Evolutionary conservation across 2,888 invertebrate species (phyloP).

Genomic region (Lepas anatifera): DNA sequence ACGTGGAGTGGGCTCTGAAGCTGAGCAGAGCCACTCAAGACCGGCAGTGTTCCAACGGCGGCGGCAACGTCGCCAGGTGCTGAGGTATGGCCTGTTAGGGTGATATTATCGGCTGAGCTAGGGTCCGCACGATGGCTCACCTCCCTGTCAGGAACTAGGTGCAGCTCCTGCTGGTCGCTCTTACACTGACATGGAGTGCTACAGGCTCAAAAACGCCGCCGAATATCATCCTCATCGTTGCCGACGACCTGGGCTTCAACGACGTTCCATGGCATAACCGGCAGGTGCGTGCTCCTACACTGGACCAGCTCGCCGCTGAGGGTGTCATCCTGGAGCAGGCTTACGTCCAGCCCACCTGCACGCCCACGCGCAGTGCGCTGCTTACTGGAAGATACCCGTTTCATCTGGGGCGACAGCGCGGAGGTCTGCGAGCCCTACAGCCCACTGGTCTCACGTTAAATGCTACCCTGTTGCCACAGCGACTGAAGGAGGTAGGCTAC

Average conservation of each 20-base stretch:
- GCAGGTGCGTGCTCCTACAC: constrained; percentile 34
- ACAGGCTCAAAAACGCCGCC: too few relatives aligned
- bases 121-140: too few relatives aligned
- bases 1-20: too few relatives aligned
- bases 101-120: too few relatives aligned
- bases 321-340: constrained; percentile 73
- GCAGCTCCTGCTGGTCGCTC: too few relatives aligned
- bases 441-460: constrained; percentile 31
- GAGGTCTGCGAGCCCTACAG: constrained; percentile 31
- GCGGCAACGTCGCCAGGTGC: too few relatives aligned
- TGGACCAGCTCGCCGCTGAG: constrained; percentile 30
- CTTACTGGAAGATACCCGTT: constrained; percentile 89
- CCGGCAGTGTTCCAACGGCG: too few relatives aligned
- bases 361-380: constrained; percentile 74
- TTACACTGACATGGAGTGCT: too few relatives aligned
- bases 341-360: constrained; percentile 83
- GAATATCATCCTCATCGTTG: too few relatives aligned
- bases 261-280: constrained; percentile 32
- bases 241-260: constrained; percentile 20
- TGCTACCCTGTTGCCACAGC: constrained; percentile 31
- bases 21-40: too few relatives aligned
- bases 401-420: constrained; percentile 53
- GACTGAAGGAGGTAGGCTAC: constrained; percentile 30
- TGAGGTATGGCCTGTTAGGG: too few relatives aligned
- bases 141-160: too few relatives aligned